Conservation (phyloP, 92 coral and sea anemone species). For the Parazoanthus atlanticus region DNA sequence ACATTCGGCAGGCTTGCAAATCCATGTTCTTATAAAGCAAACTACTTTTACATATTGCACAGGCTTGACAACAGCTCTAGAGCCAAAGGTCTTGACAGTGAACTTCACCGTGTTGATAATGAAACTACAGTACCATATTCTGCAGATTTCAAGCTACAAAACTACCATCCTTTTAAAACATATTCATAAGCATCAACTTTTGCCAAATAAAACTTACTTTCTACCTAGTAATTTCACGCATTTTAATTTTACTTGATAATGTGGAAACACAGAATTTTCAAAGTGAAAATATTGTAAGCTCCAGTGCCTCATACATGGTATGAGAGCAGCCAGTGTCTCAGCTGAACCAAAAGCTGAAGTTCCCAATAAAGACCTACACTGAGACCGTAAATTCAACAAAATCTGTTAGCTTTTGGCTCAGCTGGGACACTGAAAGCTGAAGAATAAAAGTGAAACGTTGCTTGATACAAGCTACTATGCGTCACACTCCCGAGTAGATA, state of each 20-base stretch:
- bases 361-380: neutral
- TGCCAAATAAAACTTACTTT: neutral
- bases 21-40: too few relatives aligned
- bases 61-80: neutral
- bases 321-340: constrained; percentile 12
- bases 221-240: neutral
- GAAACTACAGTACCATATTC: neutral
- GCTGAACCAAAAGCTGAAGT: neutral
- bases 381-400: neutral
- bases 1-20: too few relatives aligned
- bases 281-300: neutral
- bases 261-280: neutral
- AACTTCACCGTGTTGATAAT: neutral
- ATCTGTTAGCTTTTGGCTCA: neutral
- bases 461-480: constrained; percentile 96
- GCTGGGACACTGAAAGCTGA: constrained; percentile 14
- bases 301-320: constrained; percentile 32
- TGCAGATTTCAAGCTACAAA: neutral
- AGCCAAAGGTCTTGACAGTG: neutral
- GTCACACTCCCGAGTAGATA: constrained; percentile 36
- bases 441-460: constrained; percentile 20
- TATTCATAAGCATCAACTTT: neutral
- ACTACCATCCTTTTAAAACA: too few relatives aligned
- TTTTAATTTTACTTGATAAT: neutral
- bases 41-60: neutral